A percentile compares a stretch with the other conserved stretches of the same genome.
Conservation (phyloP, 1,140 invertebrate genomes). For the Bombus huntii region DNA sequence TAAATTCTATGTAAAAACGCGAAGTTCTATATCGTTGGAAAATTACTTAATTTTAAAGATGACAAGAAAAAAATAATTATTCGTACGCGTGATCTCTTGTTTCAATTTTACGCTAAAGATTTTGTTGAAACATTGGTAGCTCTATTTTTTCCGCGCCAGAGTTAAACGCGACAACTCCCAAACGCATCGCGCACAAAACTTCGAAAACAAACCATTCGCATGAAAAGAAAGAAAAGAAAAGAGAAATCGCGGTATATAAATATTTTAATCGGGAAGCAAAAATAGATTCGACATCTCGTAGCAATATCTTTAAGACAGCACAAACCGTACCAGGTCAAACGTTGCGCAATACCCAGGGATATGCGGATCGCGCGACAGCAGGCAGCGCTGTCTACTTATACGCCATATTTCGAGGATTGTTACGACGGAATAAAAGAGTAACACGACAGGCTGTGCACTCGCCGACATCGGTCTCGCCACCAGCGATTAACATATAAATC, state of each 20-base stretch:
- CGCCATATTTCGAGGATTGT: conserved; percentile 64
- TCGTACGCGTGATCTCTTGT: accelerated
- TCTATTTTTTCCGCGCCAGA: not conserved
- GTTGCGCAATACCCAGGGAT: conserved; percentile 20
- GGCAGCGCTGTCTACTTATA: conserved; percentile 60
- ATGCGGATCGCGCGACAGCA: conserved; percentile 15
- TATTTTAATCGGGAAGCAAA: not conserved
- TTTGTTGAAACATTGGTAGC: not conserved
- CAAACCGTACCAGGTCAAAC: not conserved
- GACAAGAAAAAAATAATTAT: not conserved
- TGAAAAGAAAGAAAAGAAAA: too few relatives aligned
- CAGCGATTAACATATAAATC: conserved; percentile 73
- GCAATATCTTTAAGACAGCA: conserved; percentile 1
- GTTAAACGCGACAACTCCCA: not conserved
- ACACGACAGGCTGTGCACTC: conserved; percentile 42
- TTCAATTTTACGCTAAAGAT: not conserved
- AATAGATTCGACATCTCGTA: not conserved
- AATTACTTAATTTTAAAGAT: not conserved
- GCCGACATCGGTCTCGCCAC: conserved; percentile 56
- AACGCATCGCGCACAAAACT: accelerated
- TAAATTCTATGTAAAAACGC: too few relatives aligned
- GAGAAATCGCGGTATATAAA: not conserved
- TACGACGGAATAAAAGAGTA: conserved; percentile 55
- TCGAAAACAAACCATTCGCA: not conserved
- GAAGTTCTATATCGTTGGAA: accelerated